Base-by-base conservation (phyloP, 1,140 invertebrate genomes). In the Lepidostoma basale region DNA sequence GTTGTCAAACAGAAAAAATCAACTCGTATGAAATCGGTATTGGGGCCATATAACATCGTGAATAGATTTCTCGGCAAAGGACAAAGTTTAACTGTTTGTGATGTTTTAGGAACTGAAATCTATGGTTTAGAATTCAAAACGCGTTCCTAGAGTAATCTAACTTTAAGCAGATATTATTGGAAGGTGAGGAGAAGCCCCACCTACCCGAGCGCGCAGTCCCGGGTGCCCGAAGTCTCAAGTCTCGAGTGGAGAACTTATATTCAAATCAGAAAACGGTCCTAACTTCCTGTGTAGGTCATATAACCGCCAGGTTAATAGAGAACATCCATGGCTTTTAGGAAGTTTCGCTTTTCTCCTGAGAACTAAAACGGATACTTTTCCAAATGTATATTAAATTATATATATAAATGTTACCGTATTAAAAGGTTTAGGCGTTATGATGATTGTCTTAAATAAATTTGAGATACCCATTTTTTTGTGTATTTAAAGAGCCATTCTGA, bases 91-190 rank as follows among this genome's bases (percentile, higher is more conserved):
- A 69, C 59, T 62, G 67, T 54, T 62, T 69, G 62, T 47, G 47
- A 20, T 30, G 62, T 56, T 56, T 18, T 22, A 65, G 62, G 36
- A 49, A 16, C 30, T 20, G 44, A 25, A 40, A 47, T 47, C 42
- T 22, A 25, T 49, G 45, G 56, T 62, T 69, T 42, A 20, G 60
- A 40, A 69, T 69, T 63, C 67, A 16, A 20, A 26, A 22, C 67
- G 45, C 67, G 67, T 58, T 23, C 58, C 47, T 33, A 10, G 36
- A 64, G 67, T 69, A 69, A 69, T 69, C 67, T 69, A 69, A 69
- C 45, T 69, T 69, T 63, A 64, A 69, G 60, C 44, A 56, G 59
- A 69, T 64, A 69, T 64, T 69, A 63, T 69, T 63, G 59, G 49
- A 62, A 69, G 67, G 60, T 69, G 67, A 56, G 25, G 1, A 49